Percentiles rank a stretch among this genome's conserved stretches.
Conservation (phyloP, 64 coral and sea anemone genomes). For the Pocillopora damicornis region DNA sequence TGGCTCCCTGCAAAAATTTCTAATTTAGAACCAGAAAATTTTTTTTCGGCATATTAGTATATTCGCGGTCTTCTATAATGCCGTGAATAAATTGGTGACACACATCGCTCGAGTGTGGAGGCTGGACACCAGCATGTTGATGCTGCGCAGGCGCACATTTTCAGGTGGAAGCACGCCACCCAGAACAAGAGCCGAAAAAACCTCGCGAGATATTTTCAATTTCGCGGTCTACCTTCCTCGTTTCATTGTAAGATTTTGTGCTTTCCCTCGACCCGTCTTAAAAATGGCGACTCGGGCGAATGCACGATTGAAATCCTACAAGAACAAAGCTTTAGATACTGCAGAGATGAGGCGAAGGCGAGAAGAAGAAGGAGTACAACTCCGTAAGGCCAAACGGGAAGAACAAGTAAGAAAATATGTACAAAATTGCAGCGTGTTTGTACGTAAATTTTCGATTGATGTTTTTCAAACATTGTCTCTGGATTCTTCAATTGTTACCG, state of each 20-base stretch:
- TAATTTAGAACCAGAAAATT: no score
- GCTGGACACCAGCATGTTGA: neutral
- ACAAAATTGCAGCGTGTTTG: neutral
- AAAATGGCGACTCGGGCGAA: slow-evolving; percentile 79
- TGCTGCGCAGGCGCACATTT: slow-evolving; percentile 34
- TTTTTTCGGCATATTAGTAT: no score
- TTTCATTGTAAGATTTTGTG: slow-evolving; percentile 32
- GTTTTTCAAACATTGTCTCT: neutral
- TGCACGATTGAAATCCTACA: slow-evolving; percentile 94
- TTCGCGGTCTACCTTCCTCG: slow-evolving; percentile 1
- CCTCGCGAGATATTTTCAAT: neutral
- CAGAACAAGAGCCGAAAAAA: slow-evolving; percentile 29
- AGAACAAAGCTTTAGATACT: slow-evolving; percentile 91
- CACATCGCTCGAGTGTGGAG: neutral
- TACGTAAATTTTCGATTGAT: slow-evolving; percentile 1
- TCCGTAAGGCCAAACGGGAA: slow-evolving; percentile 94
- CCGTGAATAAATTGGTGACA: no score
- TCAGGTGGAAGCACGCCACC: slow-evolving; percentile 45
- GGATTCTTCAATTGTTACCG: neutral
- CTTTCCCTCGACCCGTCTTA: slow-evolving; percentile 26
- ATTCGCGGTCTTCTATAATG: no score
- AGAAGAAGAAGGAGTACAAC: slow-evolving; percentile 97
- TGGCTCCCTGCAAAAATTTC: no score
- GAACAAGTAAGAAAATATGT: slow-evolving; percentile 66
- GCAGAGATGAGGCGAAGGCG: slow-evolving; percentile 94